phyloP scores from a whole-genome alignment of 2,797 vertebrate genomes.

The Bovichtus diacanthus region DNA sequence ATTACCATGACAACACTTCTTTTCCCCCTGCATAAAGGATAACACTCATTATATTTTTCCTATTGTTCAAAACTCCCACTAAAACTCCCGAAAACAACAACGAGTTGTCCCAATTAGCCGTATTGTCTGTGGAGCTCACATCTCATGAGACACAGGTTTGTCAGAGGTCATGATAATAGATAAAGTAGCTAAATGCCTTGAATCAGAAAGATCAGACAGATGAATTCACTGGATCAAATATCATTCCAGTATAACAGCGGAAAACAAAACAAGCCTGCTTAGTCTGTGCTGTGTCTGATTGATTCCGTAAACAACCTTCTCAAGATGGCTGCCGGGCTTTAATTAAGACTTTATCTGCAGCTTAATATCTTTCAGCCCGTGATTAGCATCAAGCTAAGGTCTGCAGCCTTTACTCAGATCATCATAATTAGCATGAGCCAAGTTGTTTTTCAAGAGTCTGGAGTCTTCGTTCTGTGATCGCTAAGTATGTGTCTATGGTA shows the following conservation, averaged over 20 bases:
- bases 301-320: conserved; percentile 45
- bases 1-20: not conserved
- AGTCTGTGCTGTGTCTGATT: conserved; percentile 5
- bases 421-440: conserved; percentile 36
- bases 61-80: not conserved
- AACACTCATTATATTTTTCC: not conserved
- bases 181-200: not conserved
- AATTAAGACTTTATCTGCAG: conserved; percentile 60
- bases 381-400: conserved; percentile 37
- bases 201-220: not conserved
- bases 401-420: conserved; percentile 24
- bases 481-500: conserved; percentile 7
- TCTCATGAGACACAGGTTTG: not conserved
- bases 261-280: conserved; percentile 26
- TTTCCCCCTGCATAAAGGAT: not conserved
- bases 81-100: not conserved
- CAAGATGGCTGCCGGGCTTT: conserved; percentile 50
- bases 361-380: conserved; percentile 44
- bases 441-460: conserved; percentile 34
- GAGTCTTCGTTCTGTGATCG: not conserved
- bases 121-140: not conserved
- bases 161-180: not conserved
- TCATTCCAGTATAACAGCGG: not conserved
- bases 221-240: conserved; percentile 28
- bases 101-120: no score